Evolutionary conservation across 2,888 invertebrate species (phyloP), one percentile per base, ranked within the genome.

Genomic region (Campoletis raptor): DNA sequence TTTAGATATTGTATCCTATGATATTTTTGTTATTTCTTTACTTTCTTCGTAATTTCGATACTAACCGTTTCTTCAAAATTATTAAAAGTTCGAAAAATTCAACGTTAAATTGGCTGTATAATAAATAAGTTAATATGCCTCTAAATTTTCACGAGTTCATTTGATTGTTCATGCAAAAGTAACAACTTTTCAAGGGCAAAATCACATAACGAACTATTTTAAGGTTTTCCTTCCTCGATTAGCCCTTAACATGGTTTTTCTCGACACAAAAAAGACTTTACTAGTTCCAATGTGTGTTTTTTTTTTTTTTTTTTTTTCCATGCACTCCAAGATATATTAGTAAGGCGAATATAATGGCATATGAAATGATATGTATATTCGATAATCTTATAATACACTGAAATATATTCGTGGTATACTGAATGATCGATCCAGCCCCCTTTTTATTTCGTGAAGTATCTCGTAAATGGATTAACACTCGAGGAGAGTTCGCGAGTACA

Each of bases 391-490:
- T 80, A 61, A 80, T 52, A 64, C n/a, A 45, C 9, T 40, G 81
- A 81, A 54, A 52, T 66, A 54, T 66, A 73, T 61, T 77, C 48
- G 12, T 48, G 18, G 40, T 61, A 45, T 69, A 48, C 48, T 3
- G 45, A 80, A 48, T 42, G 54, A 67, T 69, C 42, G 72, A 18
- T 45, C 36, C 79, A 30, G 57, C 21, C 72, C 83, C 74, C 64
- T 45, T 76, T 70, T 42, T 74, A 64, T 67, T 48, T 76, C 57
- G 36, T 42, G 52, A 52, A 78, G 77, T 54, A 73, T 72, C 24
- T 36, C 18, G 30, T 76, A 79, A 85, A 81, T 83, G 85, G 89
- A 89, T 91, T 90, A 90, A 90, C 90, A 89, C 90, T 89, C 85
- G 80, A 89, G 77, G 79, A 83, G 90, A 85, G 89, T 85, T 72